Evolutionary conservation across 2,888 invertebrate species (phyloP).

Genomic region (Rhingia campestris): DNA sequence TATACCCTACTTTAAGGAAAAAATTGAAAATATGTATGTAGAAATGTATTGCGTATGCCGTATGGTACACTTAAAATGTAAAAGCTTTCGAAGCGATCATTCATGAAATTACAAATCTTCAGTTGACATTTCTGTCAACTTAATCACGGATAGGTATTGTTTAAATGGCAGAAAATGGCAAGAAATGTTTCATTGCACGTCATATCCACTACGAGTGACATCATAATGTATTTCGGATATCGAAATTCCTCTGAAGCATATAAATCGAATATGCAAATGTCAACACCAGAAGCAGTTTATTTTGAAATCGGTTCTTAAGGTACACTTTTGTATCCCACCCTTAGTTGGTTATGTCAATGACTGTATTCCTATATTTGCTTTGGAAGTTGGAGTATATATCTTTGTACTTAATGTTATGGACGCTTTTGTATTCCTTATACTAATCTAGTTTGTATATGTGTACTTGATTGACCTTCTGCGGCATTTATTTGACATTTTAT

Average conservation of each 20-base stretch:
- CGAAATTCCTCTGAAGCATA: conserved; percentile 4
- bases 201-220: neutral
- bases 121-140: neutral
- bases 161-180: neutral
- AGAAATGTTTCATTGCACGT: neutral
- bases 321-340: neutral
- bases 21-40: no score
- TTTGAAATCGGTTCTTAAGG: neutral
- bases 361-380: neutral
- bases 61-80: neutral
- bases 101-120: no score
- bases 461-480: no score
- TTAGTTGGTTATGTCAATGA: neutral
- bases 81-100: neutral
- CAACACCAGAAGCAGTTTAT: conserved; percentile 9
- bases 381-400: no score
- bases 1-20: no score
- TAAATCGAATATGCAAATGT: conserved; percentile 10
- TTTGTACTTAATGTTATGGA: no score
- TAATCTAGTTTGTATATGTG: no score
- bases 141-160: neutral
- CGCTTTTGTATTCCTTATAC: no score
- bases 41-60: no score
- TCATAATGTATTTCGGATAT: neutral
- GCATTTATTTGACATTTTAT: no score